Base-by-base conservation (phyloP, 92 coral and sea anemone species). In the Chrysogorgia sp. region DNA sequence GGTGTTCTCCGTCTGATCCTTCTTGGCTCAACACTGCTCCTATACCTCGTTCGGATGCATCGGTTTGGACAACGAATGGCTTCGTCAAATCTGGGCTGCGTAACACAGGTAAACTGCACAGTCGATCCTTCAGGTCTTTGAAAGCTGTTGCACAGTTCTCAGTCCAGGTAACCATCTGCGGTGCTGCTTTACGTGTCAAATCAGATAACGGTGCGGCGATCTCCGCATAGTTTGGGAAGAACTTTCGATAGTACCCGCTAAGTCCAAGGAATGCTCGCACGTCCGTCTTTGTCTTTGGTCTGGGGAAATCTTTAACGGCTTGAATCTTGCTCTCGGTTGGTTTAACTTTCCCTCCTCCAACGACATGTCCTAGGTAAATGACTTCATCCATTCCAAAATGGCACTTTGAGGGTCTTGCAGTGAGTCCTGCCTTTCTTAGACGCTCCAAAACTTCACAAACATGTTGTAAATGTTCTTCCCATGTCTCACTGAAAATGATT, bases 151-250 rank as follows among this genome's bases (percentile, higher is more conserved):
- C n/a, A n/a, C n/a, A n/a, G n/a, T n/a, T n/a, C n/a, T n/a, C n/a
- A n/a, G n/a, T n/a, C n/a, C n/a, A n/a, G n/a, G n/a, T n/a, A n/a
- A n/a, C n/a, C n/a, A n/a, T n/a, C n/a, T n/a, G n/a, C n/a, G 83
- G 78, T 0, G 57, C 59, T 6, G 28, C 31, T 32, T 82, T 78
- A 31, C 37, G 67, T 34, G 83, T 78, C 0, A 78, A 63, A 20
- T 63, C 67, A 21, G 83, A 34, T 2, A 78, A 55, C 5, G 86
- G 87, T 3, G 77, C 92, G 0, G 88, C 74, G 13, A 85, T 58
- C 22, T 76, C 83, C 34, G 88, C 90, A 56, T 70, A 86, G 64
- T 79, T 67, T 1, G 86, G 90, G 29, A 88, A 40, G 67, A 75
- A 83, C 60, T 74, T 75, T 10, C 77, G 21, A 43, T 85, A 80